Percentiles rank a stretch among this genome's conserved stretches.
phyloP scores from a whole-genome alignment of 2,888 invertebrate species.

The Xylocampa areola region DNA sequence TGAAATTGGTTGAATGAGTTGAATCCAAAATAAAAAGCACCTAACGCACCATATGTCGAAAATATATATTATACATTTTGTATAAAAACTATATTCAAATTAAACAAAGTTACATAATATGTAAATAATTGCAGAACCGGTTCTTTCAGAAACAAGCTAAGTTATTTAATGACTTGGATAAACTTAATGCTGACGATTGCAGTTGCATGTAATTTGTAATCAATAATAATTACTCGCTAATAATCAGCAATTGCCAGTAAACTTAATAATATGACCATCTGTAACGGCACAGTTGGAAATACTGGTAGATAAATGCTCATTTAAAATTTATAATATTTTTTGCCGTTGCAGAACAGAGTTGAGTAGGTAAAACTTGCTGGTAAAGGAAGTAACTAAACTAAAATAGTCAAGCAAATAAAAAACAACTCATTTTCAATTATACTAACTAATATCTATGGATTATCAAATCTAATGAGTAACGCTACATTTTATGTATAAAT shows the following conservation, averaged over 20 bases:
- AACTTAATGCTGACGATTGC: slow-evolving; percentile 18
- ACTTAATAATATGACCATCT: slow-evolving; percentile 36
- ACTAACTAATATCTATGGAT: neutral
- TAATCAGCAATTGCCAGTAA: slow-evolving; percentile 26
- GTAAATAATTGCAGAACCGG: slow-evolving; percentile 12
- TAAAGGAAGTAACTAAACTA: no score
- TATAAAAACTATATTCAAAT: neutral
- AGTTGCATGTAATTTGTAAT: slow-evolving; percentile 42
- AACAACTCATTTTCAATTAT: neutral
- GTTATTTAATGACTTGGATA: slow-evolving; percentile 13
- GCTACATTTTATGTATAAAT: neutral
- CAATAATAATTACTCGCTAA: slow-evolving; percentile 42
- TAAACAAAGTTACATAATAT: slow-evolving; percentile 7
- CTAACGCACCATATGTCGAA: neutral
- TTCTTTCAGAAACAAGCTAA: slow-evolving; percentile 15
- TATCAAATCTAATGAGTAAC: neutral
- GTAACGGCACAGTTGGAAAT: slow-evolving; percentile 10
- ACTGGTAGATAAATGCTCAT: slow-evolving; percentile 11
- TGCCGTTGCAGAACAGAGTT: no score
- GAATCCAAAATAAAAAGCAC: no score
- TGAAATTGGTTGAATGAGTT: no score
- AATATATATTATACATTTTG: neutral
- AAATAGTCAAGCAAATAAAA: neutral
- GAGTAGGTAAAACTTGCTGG: no score
- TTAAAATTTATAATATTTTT: neutral